Evolutionary conservation across 2,888 invertebrate species (phyloP), one percentile per base, ranked within the genome.

Genomic region (Lacanobia oleracea): DNA sequence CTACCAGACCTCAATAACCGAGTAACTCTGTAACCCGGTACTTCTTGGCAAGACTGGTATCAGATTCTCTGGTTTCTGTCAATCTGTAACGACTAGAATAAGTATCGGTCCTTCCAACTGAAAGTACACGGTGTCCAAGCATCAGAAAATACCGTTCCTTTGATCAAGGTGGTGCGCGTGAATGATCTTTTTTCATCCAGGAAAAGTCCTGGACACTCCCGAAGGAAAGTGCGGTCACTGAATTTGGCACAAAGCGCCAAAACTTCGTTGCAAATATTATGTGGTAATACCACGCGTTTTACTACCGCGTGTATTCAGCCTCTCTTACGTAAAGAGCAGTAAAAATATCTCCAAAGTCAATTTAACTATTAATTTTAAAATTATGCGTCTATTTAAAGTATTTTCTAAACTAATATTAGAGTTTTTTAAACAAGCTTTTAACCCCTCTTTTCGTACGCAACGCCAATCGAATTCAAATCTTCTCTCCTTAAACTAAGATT

Each of bases 331-430:
- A 82, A 83, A 75, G 9, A 0, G 12, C 9, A 43, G 43, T 64
- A 54, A 81, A 81, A 77, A 81, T 84, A 84, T 86, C 84, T 84
- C 84, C 65, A 67, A 79, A 84, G 61, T 72, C 76, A 79, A 84
- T 84, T 77, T 84, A 69, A 53, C 70, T 75, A 77, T 78, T 71
- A 82, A 86, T 79, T 67, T 71, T 63, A 23, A 84, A 84, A 86
- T 78, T 78, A 79, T 75, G 72, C 78, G 53, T 61, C 56, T 77
- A 67, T 72, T 76, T 74, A 78, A 77, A 66, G 60, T 64, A 79
- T 78, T 85, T 86, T 85, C 85, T 86, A 85, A 84, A 82, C 75
- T 61, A 85, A 86, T 75, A 86, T 77, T 79, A 74, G 65, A 69
- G 51, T 45, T 66, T 62, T 65, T 45, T 48, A 37, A 63, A 57